Percentiles rank a stretch among this genome's conserved stretches.
phyloP scores from a whole-genome alignment of 1,140 invertebrate genomes.

The Tyrophagus putrescentiae region DNA sequence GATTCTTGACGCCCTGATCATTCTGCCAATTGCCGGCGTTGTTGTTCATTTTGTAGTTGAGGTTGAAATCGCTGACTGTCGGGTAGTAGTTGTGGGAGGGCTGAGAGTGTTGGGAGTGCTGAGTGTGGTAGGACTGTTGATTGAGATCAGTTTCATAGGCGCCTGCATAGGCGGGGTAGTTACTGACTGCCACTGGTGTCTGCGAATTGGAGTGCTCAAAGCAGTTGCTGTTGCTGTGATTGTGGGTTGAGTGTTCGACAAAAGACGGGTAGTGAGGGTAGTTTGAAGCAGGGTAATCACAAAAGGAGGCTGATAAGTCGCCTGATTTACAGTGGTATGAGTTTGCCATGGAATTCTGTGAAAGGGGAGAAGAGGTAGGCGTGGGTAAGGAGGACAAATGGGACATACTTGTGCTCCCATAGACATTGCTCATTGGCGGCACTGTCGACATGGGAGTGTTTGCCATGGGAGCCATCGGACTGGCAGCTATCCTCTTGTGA shows the following conservation, averaged over 20 bases:
- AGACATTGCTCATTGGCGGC: too few species aligned
- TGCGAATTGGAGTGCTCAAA: too few species aligned
- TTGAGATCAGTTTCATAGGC: not conserved
- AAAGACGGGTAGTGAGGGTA: not conserved
- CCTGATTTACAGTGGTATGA: not conserved
- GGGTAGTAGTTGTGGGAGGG: not conserved
- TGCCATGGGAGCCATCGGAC: too few species aligned
- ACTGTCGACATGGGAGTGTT: too few species aligned
- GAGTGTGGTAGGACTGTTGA: not conserved
- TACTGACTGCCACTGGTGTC: not conserved
- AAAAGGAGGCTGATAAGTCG: not conserved
- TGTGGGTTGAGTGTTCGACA: too few species aligned
- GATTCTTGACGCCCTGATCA: not conserved
- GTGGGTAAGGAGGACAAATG: slow-evolving; percentile 1
- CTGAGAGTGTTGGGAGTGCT: not conserved
- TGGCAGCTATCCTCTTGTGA: too few species aligned
- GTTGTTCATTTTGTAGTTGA: slow-evolving; percentile 1
- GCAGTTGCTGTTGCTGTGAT: too few species aligned
- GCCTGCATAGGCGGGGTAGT: not conserved
- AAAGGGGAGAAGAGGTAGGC: slow-evolving; percentile 1
- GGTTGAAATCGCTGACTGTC: not conserved
- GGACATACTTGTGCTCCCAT: not conserved
- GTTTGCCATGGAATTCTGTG: not conserved
- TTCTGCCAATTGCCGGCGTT: too few species aligned
- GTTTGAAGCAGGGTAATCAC: not conserved